Evolutionary conservation across 2,797 vertebrate genomes (phyloP), one percentile per base, ranked within the genome.

Genomic region (Adelosebastes latens): DNA sequence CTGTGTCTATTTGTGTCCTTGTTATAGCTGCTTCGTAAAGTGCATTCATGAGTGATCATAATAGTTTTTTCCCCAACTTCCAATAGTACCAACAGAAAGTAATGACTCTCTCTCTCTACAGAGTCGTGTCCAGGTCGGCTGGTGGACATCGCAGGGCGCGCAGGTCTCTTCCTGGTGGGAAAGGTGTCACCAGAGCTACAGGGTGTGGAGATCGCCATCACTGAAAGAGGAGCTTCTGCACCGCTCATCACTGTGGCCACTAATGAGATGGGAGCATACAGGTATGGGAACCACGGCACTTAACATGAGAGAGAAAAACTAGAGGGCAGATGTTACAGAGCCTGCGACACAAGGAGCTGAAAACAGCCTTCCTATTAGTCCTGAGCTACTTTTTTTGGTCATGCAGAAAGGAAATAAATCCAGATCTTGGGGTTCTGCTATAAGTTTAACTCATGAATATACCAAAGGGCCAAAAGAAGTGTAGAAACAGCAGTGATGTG

Each of bases 41-140:
- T 29, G n/a, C 18, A 11, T 59, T 5, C 11, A 2, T 5, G 2
- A 27, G 2, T n/a, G 16, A 11, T 34, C 13, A 2, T 32, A n/a
- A 29, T 36, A 20, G 56, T 10, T 18, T 49, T 11, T 53, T 12
- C 65, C 18, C 49, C 16, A 18, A 24, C 9, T 7, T 32, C 5
- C 14, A 60, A 13, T 14, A 52, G 24, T 29, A 36, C 2, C 13
- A 49, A 8, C 4, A 52, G 60, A 16, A 62, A 14, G 1, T 53
- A 12, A 32, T 52, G 1, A 0, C 0, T 1, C 14, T 27, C 20
- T 68, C 14, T 22, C 46, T 22, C 20, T 60, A 59, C 87, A 99
- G 99, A 99, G 85, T 97, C 94, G 34, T 99, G 99, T 85, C 99
- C 99, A 0, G 98, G 98, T 66, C 97, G 97, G 64, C 92, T 99